Evolutionary conservation across 2,888 invertebrate species (phyloP).

Genomic region (Drosophila nr. perissopoda): DNA sequence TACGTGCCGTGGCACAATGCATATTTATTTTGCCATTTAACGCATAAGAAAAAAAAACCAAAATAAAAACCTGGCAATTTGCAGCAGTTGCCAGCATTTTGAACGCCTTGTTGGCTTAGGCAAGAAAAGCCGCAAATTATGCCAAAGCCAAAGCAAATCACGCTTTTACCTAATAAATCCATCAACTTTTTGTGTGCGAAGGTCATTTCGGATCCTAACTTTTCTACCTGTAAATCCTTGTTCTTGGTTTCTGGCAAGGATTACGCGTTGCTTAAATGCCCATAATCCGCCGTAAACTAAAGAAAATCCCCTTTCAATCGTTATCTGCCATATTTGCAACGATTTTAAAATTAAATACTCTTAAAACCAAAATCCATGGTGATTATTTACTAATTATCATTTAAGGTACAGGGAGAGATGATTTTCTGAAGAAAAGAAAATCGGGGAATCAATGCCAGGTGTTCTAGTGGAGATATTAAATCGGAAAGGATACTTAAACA

Average conservation of each 20-base stretch:
- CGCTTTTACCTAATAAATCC: constrained; percentile 66
- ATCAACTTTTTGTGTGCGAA: constrained; percentile 48
- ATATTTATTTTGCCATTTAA: constrained; percentile 62
- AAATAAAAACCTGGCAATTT: constrained; percentile 18
- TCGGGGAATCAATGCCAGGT: background rate
- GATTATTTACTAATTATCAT: constrained; percentile 4
- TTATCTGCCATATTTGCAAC: constrained; percentile 49
- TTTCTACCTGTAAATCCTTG: constrained; percentile 1
- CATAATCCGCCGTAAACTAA: constrained; percentile 39
- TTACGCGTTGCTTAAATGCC: constrained; percentile 29
- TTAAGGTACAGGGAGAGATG: background rate
- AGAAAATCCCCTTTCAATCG: constrained; percentile 5
- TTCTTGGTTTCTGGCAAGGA: constrained; percentile 22
- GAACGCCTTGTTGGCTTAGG: constrained; percentile 32
- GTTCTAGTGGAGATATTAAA: background rate
- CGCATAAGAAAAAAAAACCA: constrained; percentile 44
- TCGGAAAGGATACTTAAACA: background rate
- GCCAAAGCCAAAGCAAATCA: constrained; percentile 59
- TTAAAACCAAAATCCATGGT: background rate
- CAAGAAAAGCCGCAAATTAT: constrained; percentile 64
- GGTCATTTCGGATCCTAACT: constrained; percentile 3
- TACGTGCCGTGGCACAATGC: constrained; percentile 32
- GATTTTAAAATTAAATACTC: constrained; percentile 44
- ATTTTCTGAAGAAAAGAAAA: background rate
- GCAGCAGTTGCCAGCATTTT: constrained; percentile 14